phyloP scores from a whole-genome alignment of 2,113 vertebrate species.

The Hirundichthys speculiger region DNA sequence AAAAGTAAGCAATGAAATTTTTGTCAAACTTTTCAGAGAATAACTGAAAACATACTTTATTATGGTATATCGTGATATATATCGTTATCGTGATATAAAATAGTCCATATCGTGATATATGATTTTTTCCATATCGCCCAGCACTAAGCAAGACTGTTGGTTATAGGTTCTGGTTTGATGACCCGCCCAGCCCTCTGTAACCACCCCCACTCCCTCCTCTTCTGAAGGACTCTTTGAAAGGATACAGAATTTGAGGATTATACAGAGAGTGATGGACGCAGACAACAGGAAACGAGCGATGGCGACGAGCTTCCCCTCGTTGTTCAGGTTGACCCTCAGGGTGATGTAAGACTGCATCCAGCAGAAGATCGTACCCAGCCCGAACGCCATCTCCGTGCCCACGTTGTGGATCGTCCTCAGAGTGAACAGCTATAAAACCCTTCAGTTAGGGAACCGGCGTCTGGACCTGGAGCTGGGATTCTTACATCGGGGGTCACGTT shows the following conservation, averaged over 20 bases:
- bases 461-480: not conserved
- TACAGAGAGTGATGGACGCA: conserved; percentile 83
- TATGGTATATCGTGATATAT: too few relatives aligned
- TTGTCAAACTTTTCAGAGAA: too few relatives aligned
- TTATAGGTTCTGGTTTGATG: too few relatives aligned
- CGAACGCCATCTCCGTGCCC: conserved; percentile 86
- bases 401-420: conserved; percentile 85
- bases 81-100: too few relatives aligned
- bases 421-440: conserved; percentile 77
- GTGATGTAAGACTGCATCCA: conserved; percentile 92
- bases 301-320: conserved; percentile 83
- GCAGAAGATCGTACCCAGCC: conserved; percentile 88
- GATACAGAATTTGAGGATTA: conserved; percentile 87
- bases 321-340: conserved; percentile 87
- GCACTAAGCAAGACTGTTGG: too few relatives aligned
- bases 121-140: too few relatives aligned
- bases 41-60: too few relatives aligned
- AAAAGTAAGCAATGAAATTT: too few relatives aligned
- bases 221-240: conserved; percentile 65
- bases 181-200: too few relatives aligned
- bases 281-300: conserved; percentile 86
- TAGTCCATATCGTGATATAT: too few relatives aligned
- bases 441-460: not conserved
- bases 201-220: not conserved
- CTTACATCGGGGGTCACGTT: conserved; percentile 9